Evolutionary conservation across 1,140 invertebrate species (phyloP).

Genomic region (Thaumetopoea pityocampa): DNA sequence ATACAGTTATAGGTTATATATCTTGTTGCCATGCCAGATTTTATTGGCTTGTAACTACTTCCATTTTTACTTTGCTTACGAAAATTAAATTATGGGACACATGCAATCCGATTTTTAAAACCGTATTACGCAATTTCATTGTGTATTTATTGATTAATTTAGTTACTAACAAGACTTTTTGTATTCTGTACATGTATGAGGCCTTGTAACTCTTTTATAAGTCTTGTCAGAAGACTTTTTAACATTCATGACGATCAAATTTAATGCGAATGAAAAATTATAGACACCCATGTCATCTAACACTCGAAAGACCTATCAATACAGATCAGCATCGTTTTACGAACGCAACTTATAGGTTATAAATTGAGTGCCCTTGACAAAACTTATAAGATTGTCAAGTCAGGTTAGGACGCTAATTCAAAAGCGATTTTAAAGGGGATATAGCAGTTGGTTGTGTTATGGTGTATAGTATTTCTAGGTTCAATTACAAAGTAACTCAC

Average conservation of each 20-base stretch:
- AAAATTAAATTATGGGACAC: slow-evolving; percentile 6
- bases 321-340: slow-evolving; percentile 28
- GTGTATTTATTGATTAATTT: slow-evolving; percentile 20
- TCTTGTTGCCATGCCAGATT: slow-evolving; percentile 69
- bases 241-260: slow-evolving; percentile 26
- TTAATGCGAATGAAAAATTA: slow-evolving; percentile 34
- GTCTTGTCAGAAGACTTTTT: slow-evolving; percentile 34
- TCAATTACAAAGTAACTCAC: slow-evolving; percentile 24
- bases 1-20: slow-evolving; percentile 56
- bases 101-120: slow-evolving; percentile 6
- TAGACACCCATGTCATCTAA: slow-evolving; percentile 30
- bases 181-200: slow-evolving; percentile 15
- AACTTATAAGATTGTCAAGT: slow-evolving; percentile 38
- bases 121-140: slow-evolving; percentile 10
- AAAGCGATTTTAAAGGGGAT: slow-evolving; percentile 16
- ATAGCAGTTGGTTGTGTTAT: slow-evolving; percentile 3
- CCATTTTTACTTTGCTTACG: slow-evolving; percentile 5
- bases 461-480: slow-evolving; percentile 12
- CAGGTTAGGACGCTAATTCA: slow-evolving; percentile 29
- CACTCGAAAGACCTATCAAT: slow-evolving; percentile 43
- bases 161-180: slow-evolving; percentile 13
- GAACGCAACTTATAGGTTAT: slow-evolving; percentile 56
- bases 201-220: slow-evolving; percentile 37
- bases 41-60: slow-evolving; percentile 27
- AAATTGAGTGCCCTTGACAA: slow-evolving; percentile 48